Conservation (phyloP, 2,888 invertebrate species). For the Pollenia griseotomentosa region DNA sequence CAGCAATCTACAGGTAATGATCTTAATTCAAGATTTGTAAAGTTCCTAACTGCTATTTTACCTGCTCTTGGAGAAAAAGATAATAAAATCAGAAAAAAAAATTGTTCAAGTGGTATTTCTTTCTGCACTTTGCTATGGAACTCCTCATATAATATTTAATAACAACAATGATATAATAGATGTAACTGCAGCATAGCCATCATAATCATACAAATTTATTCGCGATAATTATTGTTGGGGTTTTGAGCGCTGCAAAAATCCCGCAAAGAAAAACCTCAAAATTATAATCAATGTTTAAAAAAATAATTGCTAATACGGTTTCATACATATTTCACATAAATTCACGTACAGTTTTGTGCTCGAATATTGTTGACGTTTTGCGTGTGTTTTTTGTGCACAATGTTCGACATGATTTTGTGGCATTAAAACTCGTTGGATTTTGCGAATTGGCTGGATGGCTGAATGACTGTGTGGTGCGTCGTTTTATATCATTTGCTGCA, state of each 20-base stretch:
- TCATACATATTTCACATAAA: background rate
- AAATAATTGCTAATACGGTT: conserved; percentile 12
- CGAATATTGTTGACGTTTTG: background rate
- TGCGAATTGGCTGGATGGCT: conserved; percentile 22
- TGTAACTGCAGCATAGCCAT: background rate
- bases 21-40: no score
- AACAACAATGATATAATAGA: no score
- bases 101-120: no score
- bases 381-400: background rate
- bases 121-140: no score
- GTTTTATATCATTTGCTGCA: conserved; percentile 2
- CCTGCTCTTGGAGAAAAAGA: no score
- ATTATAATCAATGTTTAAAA: conserved; percentile 29
- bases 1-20: no score
- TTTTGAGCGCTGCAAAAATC: background rate
- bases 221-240: conserved; percentile 13
- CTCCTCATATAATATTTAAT: no score
- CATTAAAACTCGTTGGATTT: conserved; percentile 12
- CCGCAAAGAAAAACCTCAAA: conserved; percentile 26
- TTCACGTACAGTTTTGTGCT: background rate
- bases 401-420: conserved; percentile 18
- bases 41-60: no score
- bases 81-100: no score
- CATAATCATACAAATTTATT: background rate
- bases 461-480: background rate